Percentiles rank a stretch among this genome's conserved stretches.
Conservation (phyloP, 2,888 invertebrate species). For the Eupithecia centaureata region DNA sequence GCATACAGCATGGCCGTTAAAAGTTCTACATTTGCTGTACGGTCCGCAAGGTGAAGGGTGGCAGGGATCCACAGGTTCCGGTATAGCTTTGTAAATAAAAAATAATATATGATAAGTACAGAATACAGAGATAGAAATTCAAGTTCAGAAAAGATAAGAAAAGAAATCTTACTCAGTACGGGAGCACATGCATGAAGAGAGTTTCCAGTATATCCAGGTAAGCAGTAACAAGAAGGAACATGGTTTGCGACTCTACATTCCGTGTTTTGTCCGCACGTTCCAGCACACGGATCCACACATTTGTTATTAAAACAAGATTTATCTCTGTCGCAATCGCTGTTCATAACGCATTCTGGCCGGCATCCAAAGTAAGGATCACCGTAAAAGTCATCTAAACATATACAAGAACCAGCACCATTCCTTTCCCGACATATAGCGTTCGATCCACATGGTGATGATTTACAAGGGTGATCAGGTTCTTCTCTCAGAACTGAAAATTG, state of each 20-base stretch:
- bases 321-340: constrained; percentile 88
- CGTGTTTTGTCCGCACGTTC: constrained; percentile 90
- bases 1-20: constrained; percentile 89
- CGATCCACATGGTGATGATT: constrained; percentile 91
- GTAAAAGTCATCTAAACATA: constrained; percentile 88
- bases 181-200: constrained; percentile 87
- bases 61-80: constrained; percentile 86
- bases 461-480: constrained; percentile 88
- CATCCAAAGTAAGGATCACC: constrained; percentile 92
- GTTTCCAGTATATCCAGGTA: constrained; percentile 88
- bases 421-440: constrained; percentile 91
- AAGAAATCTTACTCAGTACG: constrained; percentile 84
- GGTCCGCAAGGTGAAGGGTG: constrained; percentile 91
- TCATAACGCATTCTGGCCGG: constrained; percentile 92
- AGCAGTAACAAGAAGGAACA: constrained; percentile 90
- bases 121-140: constrained; percentile 56
- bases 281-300: constrained; percentile 91
- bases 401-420: constrained; percentile 90
- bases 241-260: constrained; percentile 90
- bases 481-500: constrained; percentile 81
- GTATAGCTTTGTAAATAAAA: constrained; percentile 69
- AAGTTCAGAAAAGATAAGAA: constrained; percentile 63
- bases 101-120: constrained; percentile 54
- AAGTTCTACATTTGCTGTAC: constrained; percentile 89
- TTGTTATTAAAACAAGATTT: constrained; percentile 91